Percentiles rank a stretch among this genome's conserved stretches.
Conservation (phyloP, 2,888 invertebrate species). For the Dasypogon diadema region DNA sequence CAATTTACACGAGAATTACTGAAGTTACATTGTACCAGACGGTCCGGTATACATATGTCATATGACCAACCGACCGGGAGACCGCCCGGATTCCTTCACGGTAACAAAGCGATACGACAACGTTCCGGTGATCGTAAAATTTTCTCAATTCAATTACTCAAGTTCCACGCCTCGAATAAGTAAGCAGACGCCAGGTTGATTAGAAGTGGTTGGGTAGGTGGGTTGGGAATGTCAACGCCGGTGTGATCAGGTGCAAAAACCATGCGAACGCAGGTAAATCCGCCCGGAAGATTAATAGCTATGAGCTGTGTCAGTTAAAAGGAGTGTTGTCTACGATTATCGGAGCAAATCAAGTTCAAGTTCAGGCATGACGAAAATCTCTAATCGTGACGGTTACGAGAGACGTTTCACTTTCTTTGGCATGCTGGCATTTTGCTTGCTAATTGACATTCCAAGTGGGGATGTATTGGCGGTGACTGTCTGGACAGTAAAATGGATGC, state of each 20-base stretch:
- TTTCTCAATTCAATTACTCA: constrained; percentile 36
- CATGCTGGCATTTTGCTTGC: neutral
- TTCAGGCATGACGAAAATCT: constrained; percentile 32
- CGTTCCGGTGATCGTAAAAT: constrained; percentile 29
- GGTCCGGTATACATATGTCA: too few species aligned
- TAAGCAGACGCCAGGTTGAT: constrained; percentile 18
- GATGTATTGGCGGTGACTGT: neutral
- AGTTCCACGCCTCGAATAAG: constrained; percentile 1
- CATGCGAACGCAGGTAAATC: neutral
- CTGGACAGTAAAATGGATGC: neutral
- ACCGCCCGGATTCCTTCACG: neutral
- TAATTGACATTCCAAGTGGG: neutral
- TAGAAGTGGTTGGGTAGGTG: constrained; percentile 12
- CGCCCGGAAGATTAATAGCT: neutral
- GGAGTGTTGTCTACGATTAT: neutral
- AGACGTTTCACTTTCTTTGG: constrained; percentile 28
- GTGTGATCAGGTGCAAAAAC: constrained; percentile 32
- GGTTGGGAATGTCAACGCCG: constrained; percentile 16
- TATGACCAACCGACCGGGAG: neutral
- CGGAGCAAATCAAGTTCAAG: constrained; percentile 30
- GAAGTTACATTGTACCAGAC: too few species aligned
- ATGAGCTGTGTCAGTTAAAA: neutral
- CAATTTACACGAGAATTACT: neutral
- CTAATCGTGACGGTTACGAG: neutral
- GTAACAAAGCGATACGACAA: neutral